Evolutionary conservation across 2,113 vertebrate genomes (phyloP), one percentile per base, ranked within the genome.

Genomic region (Empidonax alnorum): DNA sequence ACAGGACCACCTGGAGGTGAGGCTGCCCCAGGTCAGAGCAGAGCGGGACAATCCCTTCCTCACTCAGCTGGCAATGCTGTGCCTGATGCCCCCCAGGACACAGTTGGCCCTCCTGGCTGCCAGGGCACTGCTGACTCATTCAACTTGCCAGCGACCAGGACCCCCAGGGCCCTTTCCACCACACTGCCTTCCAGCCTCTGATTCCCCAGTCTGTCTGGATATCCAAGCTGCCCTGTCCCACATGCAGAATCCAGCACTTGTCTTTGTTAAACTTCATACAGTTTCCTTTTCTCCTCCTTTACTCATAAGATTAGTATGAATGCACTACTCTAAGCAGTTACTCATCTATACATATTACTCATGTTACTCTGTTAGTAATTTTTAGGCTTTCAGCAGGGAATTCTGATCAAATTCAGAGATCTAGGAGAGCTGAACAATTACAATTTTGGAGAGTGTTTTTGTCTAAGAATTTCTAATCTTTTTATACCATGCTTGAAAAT

Each of bases 151-250:
- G 0, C 0, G 3, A 47, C 13, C 62, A 53, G 62, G 30, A 47
- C 21, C 8, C 33, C 24, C 52, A 52, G 3, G 12, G 0, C 52
- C 46, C 17, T 46, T 41, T 75, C 47, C 0, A 0, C 14, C 17
- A 62, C 28, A 14, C 28, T 75, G 62, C 62, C 61, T 31, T 46
- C 12, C 53, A 75, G 62, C 20, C 24, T 47, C 39, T 53, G 0
- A 0, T 39, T 47, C 23, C 46, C 30, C 47, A 53, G n/a, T 25
- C 46, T 19, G 14, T 16, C 25, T 33, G 23, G 2, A 39, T 39
- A 39, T 11, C 37, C 68, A 67, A 12, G 13, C 1, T 67, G 53
- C 8, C 53, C 39, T 30, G 21, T 30, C 5, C 30, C 1, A 42
- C 9, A 4, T 41, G n/a, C 53, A 68, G 37, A 67, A 4, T 31